A percentile compares a stretch with the other conserved stretches of the same genome.
Evolutionary conservation across 2,888 invertebrate species (phyloP).

Genomic region (Drosophila gaucha): DNA sequence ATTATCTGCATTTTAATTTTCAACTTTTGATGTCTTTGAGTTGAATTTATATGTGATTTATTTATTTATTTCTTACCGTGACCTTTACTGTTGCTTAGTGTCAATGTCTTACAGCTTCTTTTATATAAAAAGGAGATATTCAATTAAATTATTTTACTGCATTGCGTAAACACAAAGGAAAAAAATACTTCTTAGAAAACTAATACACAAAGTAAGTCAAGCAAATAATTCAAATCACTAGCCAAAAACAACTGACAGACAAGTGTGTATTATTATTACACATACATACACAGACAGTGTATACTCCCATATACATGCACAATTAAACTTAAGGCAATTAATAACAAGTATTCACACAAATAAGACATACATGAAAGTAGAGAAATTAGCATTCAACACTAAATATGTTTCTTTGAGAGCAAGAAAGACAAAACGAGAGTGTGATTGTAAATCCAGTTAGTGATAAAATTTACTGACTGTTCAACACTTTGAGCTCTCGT

Average conservation of each 20-base stretch:
- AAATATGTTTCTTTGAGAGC: not conserved
- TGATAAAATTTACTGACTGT: constrained; percentile 29
- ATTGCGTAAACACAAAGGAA: not conserved
- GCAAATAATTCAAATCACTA: constrained; percentile 18
- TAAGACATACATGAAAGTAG: not conserved
- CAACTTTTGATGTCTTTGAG: no score
- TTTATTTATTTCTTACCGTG: no score
- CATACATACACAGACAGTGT: not conserved
- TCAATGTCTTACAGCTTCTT: no score
- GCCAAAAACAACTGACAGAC: not conserved
- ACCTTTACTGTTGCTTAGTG: no score
- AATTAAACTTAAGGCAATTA: constrained; percentile 9
- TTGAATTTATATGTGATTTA: no score
- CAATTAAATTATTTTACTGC: not conserved
- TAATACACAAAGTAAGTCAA: not conserved
- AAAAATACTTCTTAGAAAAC: not conserved
- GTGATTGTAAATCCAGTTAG: not conserved
- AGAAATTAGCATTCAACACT: constrained; percentile 27
- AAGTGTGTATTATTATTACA: constrained; percentile 8
- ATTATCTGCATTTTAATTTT: no score
- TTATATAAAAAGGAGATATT: no score
- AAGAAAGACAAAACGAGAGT: not conserved
- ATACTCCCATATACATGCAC: not conserved
- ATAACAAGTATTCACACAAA: constrained; percentile 9
- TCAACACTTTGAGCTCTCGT: constrained; percentile 46